A percentile compares a stretch with the other conserved stretches of the same genome.
Evolutionary conservation across 2,113 vertebrate species (phyloP).

Genomic region (Festucalex cinctus): DNA sequence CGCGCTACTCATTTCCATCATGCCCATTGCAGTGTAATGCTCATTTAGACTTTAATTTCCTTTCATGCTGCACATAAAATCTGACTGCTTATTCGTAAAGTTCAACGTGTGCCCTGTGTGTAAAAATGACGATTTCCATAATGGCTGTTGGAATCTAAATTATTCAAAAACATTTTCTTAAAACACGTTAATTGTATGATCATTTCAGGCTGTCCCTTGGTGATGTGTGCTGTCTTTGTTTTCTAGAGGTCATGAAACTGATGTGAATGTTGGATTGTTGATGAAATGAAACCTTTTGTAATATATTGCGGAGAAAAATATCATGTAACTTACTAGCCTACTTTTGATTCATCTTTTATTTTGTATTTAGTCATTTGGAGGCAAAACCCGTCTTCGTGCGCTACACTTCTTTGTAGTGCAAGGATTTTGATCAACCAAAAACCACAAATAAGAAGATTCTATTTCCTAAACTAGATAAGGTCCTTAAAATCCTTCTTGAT

Average conservation of each 20-base stretch:
- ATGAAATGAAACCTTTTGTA: slow-evolving; percentile 24
- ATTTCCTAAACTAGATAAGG: neutral
- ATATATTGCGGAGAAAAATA: slow-evolving; percentile 14
- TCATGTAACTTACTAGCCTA: slow-evolving; percentile 16
- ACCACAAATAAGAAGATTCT: neutral
- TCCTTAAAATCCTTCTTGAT: neutral
- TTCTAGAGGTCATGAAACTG: slow-evolving; percentile 10
- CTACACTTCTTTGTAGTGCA: neutral
- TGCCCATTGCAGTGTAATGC: slow-evolving; percentile 13
- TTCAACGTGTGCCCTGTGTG: neutral
- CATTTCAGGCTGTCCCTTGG: neutral
- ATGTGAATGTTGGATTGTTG: slow-evolving; percentile 24
- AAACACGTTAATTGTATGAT: slow-evolving; percentile 4
- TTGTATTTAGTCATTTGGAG: neutral
- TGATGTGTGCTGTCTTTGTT: neutral
- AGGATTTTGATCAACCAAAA: neutral
- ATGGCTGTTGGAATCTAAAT: slow-evolving; percentile 14
- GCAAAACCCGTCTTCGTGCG: neutral
- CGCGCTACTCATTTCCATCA: slow-evolving; percentile 8
- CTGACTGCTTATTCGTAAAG: neutral
- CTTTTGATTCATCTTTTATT: slow-evolving; percentile 2
- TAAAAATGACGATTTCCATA: neutral
- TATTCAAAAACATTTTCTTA: neutral
- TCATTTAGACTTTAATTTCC: slow-evolving; percentile 11
- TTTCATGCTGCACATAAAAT: slow-evolving; percentile 5